Conservation (phyloP, 2,888 invertebrate genomes). For the Nephrotoma flavescens region DNA sequence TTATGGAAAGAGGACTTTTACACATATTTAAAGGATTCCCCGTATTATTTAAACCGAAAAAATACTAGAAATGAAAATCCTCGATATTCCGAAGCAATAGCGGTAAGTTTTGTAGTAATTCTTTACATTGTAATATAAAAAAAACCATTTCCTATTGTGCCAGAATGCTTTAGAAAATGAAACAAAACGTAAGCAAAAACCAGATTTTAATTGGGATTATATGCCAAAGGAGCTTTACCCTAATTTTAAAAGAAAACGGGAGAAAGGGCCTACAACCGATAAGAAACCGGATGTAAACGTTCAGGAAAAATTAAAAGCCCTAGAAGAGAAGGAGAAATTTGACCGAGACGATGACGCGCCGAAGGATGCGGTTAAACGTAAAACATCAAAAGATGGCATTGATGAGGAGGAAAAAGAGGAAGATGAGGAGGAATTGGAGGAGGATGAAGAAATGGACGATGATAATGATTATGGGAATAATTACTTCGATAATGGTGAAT, state of each 20-base stretch:
- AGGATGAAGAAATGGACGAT: conserved; percentile 73
- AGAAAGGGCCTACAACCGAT: conserved; percentile 15
- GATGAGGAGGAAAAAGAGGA: conserved; percentile 21
- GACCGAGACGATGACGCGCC: conserved; percentile 39
- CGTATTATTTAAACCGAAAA: conserved; percentile 26
- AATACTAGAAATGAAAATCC: conserved; percentile 11
- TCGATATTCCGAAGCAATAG: conserved; percentile 19
- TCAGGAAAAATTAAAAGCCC: conserved; percentile 39
- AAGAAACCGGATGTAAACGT: conserved; percentile 19
- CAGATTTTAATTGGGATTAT: conserved; percentile 37
- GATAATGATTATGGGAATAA: conserved; percentile 79
- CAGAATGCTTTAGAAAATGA: conserved; percentile 21
- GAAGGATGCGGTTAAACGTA: conserved; percentile 45
- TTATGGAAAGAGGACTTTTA: conserved; percentile 58
- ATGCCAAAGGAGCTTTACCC: conserved; percentile 49
- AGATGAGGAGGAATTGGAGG: conserved; percentile 17
- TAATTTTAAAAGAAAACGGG: conserved; percentile 29
- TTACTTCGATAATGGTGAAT: conserved; percentile 80
- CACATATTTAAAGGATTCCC: conserved; percentile 53
- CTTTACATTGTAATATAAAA: background rate
- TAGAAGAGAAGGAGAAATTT: conserved; percentile 48
- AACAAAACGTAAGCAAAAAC: conserved; percentile 20
- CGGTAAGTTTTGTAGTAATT: conserved; percentile 14
- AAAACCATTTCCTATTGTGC: background rate
- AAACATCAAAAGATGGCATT: conserved; percentile 19